Conservation (phyloP, 2,888 invertebrate genomes). For the Amiota minor region DNA sequence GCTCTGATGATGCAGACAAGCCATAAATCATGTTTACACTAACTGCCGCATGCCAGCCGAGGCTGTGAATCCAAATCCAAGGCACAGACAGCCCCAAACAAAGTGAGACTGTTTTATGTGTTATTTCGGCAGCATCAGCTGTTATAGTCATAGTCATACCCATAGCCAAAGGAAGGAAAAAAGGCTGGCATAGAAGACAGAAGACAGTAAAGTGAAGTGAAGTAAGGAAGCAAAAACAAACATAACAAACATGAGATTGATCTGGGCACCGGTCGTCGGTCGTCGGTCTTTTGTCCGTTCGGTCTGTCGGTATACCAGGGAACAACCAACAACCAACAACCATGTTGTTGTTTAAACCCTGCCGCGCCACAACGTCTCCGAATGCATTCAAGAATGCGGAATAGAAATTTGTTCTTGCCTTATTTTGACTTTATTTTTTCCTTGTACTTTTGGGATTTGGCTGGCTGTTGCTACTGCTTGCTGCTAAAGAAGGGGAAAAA, state of each 20-base stretch:
- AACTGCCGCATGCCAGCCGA: conserved; percentile 18
- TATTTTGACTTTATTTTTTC: no score
- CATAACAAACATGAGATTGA: neutral
- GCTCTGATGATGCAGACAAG: conserved; percentile 31
- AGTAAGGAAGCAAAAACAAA: neutral
- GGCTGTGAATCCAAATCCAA: neutral
- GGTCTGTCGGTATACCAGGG: conserved; percentile 23
- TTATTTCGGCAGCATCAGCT: conserved; percentile 10
- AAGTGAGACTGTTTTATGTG: conserved; percentile 1
- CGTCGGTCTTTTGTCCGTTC: no score
- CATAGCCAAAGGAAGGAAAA: neutral
- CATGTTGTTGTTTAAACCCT: neutral
- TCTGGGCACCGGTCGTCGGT: neutral
- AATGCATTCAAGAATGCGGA: conserved; percentile 47
- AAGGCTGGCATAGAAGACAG: neutral
- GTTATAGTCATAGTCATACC: neutral
- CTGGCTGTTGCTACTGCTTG: no score
- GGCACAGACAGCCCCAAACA: neutral
- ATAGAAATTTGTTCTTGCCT: conserved; percentile 30
- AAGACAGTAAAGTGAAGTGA: neutral
- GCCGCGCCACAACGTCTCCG: neutral
- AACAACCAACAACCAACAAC: no score
- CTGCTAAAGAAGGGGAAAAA: neutral
- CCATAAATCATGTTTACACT: conserved; percentile 49
- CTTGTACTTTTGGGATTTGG: no score